phyloP scores from a whole-genome alignment of 2,888 invertebrate species.

The Lasioglossum marginatum region DNA sequence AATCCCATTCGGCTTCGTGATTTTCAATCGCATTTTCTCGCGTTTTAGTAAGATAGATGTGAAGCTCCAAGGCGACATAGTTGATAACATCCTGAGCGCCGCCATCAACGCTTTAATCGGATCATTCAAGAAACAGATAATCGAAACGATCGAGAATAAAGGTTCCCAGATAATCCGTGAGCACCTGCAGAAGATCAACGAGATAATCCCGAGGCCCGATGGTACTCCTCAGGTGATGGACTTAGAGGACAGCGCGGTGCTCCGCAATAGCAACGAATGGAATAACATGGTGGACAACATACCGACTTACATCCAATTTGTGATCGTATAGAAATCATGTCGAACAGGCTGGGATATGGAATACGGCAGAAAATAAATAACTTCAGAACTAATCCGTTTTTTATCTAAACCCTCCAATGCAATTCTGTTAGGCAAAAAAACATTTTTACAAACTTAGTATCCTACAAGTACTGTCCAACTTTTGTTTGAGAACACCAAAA shows the following conservation, averaged over 20 bases:
- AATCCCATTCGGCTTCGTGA: background rate
- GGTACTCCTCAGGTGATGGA: background rate
- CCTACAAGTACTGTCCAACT: too few relatives aligned
- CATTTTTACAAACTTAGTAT: too few relatives aligned
- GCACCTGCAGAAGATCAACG: conserved; percentile 16
- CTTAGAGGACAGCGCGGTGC: background rate
- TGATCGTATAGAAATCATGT: background rate
- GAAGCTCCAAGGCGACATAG: conserved; percentile 63
- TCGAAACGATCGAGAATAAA: conserved; percentile 11
- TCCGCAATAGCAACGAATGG: background rate
- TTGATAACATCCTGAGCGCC: conserved; percentile 66
- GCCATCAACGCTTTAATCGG: conserved; percentile 49
- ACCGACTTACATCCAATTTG: background rate
- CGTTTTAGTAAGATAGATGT: conserved; percentile 63
- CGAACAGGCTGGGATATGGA: background rate
- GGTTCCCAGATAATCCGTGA: background rate
- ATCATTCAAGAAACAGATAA: conserved; percentile 42
- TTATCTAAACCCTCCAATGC: too few relatives aligned
- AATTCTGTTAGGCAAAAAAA: too few relatives aligned
- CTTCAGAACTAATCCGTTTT: background rate
- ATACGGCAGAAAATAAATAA: background rate
- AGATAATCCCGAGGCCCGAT: background rate
- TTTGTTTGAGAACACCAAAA: too few relatives aligned
- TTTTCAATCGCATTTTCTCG: background rate
- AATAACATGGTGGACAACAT: background rate